Evolutionary conservation across 2,888 invertebrate species (phyloP).

Genomic region (Biston stratarius): DNA sequence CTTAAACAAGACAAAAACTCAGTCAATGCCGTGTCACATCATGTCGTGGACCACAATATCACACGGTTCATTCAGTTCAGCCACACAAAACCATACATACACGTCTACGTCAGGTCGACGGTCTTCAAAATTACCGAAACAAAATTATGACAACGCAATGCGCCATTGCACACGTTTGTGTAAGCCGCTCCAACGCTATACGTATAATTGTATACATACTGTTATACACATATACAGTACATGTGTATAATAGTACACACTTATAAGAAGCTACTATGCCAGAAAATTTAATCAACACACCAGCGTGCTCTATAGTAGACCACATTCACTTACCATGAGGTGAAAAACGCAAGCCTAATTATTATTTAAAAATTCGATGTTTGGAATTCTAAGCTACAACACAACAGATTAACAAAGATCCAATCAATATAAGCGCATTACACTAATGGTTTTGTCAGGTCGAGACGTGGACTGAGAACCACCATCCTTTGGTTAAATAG

Average conservation of each 20-base stretch:
- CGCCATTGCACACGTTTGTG: background rate
- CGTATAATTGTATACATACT: background rate
- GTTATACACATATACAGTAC: background rate
- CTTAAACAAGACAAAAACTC: constrained; percentile 25
- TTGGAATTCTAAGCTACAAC: constrained; percentile 10
- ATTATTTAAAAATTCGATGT: too few relatives aligned
- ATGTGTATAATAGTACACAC: background rate
- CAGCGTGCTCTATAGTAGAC: too few relatives aligned
- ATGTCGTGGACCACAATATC: constrained; percentile 20
- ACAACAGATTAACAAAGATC: too few relatives aligned
- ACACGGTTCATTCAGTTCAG: constrained; percentile 21
- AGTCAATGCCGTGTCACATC: constrained; percentile 30
- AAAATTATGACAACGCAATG: constrained; percentile 7
- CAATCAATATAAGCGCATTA: constrained; percentile 37
- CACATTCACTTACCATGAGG: too few relatives aligned
- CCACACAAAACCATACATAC: constrained; percentile 8
- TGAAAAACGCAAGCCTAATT: too few relatives aligned
- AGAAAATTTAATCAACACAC: background rate
- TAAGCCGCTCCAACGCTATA: background rate
- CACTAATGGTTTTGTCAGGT: constrained; percentile 34
- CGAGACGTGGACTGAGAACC: constrained; percentile 10
- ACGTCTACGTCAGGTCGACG: constrained; percentile 12
- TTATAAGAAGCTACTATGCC: background rate
- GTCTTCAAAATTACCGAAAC: constrained; percentile 4
- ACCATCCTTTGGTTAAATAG: background rate